Percentiles rank a stretch among this genome's conserved stretches.
These are phyloP conservation scores for Peromyscus maniculatus DNA, from an alignment of 2,113 vertebrate species.

Conservation along the genomic window DNA sequence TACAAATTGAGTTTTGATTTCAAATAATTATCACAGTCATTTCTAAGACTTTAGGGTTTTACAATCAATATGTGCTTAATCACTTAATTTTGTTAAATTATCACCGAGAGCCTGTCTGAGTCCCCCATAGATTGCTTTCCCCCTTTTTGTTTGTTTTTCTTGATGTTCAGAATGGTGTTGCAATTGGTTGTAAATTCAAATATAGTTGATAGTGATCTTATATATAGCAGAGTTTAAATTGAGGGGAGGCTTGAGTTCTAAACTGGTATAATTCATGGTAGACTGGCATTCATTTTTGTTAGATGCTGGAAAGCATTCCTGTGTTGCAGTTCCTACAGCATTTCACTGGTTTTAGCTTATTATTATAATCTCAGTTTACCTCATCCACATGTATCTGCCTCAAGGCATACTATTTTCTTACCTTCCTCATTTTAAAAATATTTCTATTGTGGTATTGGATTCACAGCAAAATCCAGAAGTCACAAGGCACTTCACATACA, in stretches of 20 bases:
- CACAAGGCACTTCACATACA: background rate
- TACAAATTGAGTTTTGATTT: constrained; percentile 35
- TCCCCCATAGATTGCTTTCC: background rate
- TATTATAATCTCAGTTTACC: background rate
- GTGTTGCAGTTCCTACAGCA: background rate
- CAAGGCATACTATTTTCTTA: background rate
- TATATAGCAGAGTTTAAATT: background rate
- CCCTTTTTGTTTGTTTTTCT: background rate
- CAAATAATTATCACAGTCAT: background rate
- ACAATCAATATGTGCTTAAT: background rate
- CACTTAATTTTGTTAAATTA: background rate
- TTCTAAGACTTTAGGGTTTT: background rate
- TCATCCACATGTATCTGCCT: too few relatives aligned
- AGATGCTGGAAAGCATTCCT: background rate
- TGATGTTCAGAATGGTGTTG: background rate
- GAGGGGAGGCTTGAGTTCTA: background rate
- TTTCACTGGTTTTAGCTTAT: background rate
- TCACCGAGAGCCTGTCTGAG: background rate
- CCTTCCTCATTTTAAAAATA: background rate
- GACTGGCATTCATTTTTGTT: background rate
- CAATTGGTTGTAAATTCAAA: background rate
- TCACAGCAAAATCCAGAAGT: background rate
- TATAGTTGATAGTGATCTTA: background rate
- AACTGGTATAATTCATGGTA: background rate
- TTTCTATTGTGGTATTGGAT: background rate